phyloP scores from a whole-genome alignment of 2,888 invertebrate species.

The Odontocolon sp. region DNA sequence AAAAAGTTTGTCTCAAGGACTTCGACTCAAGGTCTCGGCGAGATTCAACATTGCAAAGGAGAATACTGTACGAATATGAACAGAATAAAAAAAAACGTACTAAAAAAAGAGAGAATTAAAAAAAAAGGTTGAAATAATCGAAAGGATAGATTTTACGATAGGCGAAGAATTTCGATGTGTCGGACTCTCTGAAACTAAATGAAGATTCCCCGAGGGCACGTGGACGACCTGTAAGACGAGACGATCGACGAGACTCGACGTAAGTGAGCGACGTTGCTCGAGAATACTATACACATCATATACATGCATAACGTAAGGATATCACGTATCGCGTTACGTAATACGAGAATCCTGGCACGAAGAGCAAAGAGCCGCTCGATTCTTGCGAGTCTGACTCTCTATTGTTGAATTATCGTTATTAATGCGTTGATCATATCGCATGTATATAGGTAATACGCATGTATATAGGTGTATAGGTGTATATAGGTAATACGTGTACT shows the following conservation, averaged over 20 bases:
- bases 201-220: conserved; percentile 33
- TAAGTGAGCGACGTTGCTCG: conserved; percentile 40
- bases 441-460: no score
- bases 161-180: neutral
- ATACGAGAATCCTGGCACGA: conserved; percentile 56
- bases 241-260: conserved; percentile 39
- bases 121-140: neutral
- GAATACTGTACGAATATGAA: neutral
- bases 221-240: conserved; percentile 52
- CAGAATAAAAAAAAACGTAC: neutral
- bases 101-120: conserved; percentile 7
- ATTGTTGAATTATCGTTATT: conserved; percentile 55
- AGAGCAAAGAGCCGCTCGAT: conserved; percentile 37
- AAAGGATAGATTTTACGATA: conserved; percentile 26
- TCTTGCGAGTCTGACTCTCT: conserved; percentile 15
- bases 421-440: conserved; percentile 9
- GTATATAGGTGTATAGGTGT: no score
- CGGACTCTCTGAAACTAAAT: neutral
- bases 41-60: conserved; percentile 7
- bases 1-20: conserved; percentile 54
- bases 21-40: conserved; percentile 26
- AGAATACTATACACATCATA: conserved; percentile 29
- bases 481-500: no score
- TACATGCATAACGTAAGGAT: conserved; percentile 50
- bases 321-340: conserved; percentile 63